Base-by-base conservation (phyloP, 2,797 vertebrate species). In the Pantherophis vulpinus region DNA sequence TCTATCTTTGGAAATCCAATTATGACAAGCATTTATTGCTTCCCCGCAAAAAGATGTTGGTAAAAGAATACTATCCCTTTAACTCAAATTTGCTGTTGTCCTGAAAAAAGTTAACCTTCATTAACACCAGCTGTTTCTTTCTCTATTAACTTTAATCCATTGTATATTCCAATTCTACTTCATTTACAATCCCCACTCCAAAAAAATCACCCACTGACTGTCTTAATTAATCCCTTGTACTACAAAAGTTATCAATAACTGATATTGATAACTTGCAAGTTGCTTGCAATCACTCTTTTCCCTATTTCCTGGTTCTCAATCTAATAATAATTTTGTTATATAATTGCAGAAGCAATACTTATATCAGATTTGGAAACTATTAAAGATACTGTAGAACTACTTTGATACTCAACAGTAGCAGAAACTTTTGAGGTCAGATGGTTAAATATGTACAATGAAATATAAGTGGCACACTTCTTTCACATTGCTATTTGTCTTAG, bases 191-290 rank as follows among this genome's bases (percentile, higher is more conserved):
- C 92, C 86, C 88, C 32, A 3, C 32, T 13, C 29, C 10, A 4
- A 12, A 97, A 94, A 95, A 94, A 93, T 61, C 29, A 89, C 61
- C 96, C 96, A 89, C 93, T 95, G 89, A 89, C 92, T 95, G 86
- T 63, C 47, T 94, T 94, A 96, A 96, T 91, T 93, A 42, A 42
- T 86, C 20, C 83, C 42, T 51, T 60, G 29, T 42, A 25, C 32
- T 51, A 83, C 37, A 54, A 42, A 86, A 18, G 87, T 25, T 10
- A 23, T 79, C 90, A 79, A 9, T 25, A 55, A 16, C 16, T 83
- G 18, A 37, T 20, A 37, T 56, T 5, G 42, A 47, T 47, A 47
- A 47, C 5, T 47, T 47, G 42, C 42, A 47, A 5, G 27, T 56
- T 58, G 10, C 32, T 59, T 37, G n/a, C 87, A 88, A 37, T 59